These are phyloP conservation scores for Thomomys bottae DNA, from an alignment of 2,113 vertebrate genomes.

Conservation along the genomic window DNA sequence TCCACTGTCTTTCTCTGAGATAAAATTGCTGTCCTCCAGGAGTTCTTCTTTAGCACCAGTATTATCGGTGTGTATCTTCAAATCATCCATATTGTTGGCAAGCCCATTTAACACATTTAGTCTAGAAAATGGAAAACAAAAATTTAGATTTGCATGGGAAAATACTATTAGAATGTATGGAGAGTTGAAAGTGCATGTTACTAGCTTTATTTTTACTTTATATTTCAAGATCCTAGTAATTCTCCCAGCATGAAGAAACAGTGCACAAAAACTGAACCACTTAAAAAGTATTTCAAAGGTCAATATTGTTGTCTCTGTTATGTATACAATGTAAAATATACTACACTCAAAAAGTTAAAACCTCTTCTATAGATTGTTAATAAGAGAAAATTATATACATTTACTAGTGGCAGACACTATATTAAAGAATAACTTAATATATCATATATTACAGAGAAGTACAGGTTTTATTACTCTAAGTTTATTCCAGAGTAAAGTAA, in stretches of 20 bases:
- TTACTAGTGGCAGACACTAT: not conserved
- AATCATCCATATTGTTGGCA: slow-evolving; percentile 90
- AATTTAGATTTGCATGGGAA: slow-evolving; percentile 77
- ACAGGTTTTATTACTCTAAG: slow-evolving; percentile 20
- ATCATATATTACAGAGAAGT: not conserved
- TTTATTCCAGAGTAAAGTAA: not conserved
- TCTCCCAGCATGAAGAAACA: slow-evolving; percentile 41
- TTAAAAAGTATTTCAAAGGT: slow-evolving; percentile 48
- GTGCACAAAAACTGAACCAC: slow-evolving; percentile 38
- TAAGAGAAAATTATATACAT: slow-evolving; percentile 36
- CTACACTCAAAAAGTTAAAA: not conserved
- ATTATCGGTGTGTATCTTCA: slow-evolving; percentile 88
- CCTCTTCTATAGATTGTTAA: not conserved
- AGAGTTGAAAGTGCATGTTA: slow-evolving; percentile 52
- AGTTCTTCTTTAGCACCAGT: slow-evolving; percentile 90
- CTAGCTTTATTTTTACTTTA: slow-evolving; percentile 48
- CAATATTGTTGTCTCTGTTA: slow-evolving; percentile 41
- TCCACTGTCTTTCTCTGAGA: slow-evolving; percentile 89
- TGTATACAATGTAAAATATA: not conserved
- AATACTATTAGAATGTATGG: slow-evolving; percentile 40
- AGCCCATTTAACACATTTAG: slow-evolving; percentile 87
- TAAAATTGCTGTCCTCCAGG: slow-evolving; percentile 87
- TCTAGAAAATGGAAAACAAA: slow-evolving; percentile 86
- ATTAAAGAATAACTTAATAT: slow-evolving; percentile 22
- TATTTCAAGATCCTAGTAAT: slow-evolving; percentile 25